Evolutionary conservation across 2,888 invertebrate genomes (phyloP), one percentile per base, ranked within the genome.

Genomic region (Caradrina clavipalpis): DNA sequence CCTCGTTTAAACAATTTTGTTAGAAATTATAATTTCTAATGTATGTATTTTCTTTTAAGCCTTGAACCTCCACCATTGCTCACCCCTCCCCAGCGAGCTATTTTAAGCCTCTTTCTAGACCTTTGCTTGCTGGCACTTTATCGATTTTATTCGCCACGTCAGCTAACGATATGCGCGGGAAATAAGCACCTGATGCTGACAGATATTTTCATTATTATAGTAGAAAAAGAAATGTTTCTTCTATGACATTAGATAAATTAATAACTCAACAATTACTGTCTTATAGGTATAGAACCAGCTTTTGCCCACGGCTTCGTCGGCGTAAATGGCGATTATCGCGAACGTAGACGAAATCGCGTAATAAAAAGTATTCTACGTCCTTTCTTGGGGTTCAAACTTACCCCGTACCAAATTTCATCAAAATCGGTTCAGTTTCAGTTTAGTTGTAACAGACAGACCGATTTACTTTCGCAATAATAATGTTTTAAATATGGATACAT

Each of bases 101-200:
- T 77, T 78, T 78, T 69, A 56, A 78, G 49, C 17, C 42, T n/a
- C 39, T 6, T 21, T 39, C 58, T 64, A 64, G 49, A 50, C 26
- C 49, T 26, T 59, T 61, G 50, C 42, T 62, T 51, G 19, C n/a
- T 66, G 39, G 50, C 11, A 22, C 7, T 54, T 51, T 58, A 74
- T 76, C 21, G 70, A 74, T 74, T 74, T 62, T 63, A 55, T 76
- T 55, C 47, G 31, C 54, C 22, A 47, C 15, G 51, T 42, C 26
- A 19, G 45, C 47, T 10, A 15, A 35, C 39, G 39, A 26, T 50
- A 72, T 57, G 49, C 42, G 47, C 22, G 60, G 50, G 17, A 78
- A 76, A 63, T 42, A 35, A 45, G n/a, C 63, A 76, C 47, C 61
- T 58, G 59, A 56, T 31, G 11, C 11, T 57, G 13, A 53, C 26